Evolutionary conservation across 2,888 invertebrate species (phyloP), one percentile per base, ranked within the genome.

Genomic region (Glyphotaelius pellucidus): DNA sequence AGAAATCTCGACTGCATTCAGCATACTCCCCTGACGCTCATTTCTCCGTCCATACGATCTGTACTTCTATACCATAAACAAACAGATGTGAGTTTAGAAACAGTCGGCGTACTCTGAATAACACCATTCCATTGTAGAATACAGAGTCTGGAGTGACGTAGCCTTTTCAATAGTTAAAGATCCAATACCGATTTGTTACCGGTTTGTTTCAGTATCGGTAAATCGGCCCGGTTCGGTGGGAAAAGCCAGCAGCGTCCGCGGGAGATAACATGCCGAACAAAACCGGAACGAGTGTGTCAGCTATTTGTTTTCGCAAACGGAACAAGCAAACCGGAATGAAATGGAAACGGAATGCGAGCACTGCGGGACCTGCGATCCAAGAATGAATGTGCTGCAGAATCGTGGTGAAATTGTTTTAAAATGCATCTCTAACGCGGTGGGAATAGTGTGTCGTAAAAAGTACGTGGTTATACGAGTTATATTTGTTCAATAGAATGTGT

Each of bases 201-300:
- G 31, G 86, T 38, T 38, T n/a, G 85, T 38, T 67, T 67, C 25
- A 25, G 67, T 38, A 85, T 85, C 85, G 42, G 35, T 85, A 85
- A 38, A 32, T 83, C 81, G 81, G 30, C 31, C 67, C 67, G 15
- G 81, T 83, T 67, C 67, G 9, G 81, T 14, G 30, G 32, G 81
- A 19, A 83, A 83, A 83, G 32, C 32, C 15, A 32, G 32, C 81
- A 32, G 31, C 32, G 35, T 47, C 47, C 86, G 47, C 42, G 86
- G 38, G 25, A 86, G 86, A 85, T 85, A 85, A 42, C 25, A 85
- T 12, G 42, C 25, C 85, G 83, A 91, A 91, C 85, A 86, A 25
- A 67, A 88, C 88, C 67, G 89, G 90, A 91, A 91, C 90, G 83
- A 90, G 88, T 89, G 90, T 90, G 92, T 92, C 91, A 80, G 89